phyloP scores from a whole-genome alignment of 1,140 invertebrate species.

The Pachyrhynchus sulphureomaculatus region DNA sequence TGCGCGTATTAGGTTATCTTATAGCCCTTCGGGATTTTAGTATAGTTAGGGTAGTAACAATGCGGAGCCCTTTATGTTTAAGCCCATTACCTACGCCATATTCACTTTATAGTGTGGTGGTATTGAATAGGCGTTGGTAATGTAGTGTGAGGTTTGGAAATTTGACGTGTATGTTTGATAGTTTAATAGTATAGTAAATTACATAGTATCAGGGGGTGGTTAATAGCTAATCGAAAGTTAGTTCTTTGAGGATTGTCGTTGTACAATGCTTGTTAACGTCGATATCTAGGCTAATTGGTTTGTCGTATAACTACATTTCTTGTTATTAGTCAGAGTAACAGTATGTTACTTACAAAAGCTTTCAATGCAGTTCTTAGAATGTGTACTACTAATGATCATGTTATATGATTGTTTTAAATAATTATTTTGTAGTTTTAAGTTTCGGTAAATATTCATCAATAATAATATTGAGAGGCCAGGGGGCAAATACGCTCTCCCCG shows the following conservation, averaged over 20 bases:
- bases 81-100: conserved; percentile 28
- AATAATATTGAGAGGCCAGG: too few species aligned
- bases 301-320: too few species aligned
- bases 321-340: too few species aligned
- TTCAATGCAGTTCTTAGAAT: too few species aligned
- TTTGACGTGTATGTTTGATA: conserved; percentile 22
- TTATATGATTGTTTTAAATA: too few species aligned
- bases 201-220: conserved; percentile 12
- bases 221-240: conserved; percentile 17
- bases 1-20: conserved; percentile 24
- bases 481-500: too few species aligned
- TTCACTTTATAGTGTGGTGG: conserved; percentile 21
- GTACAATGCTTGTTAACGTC: too few species aligned
- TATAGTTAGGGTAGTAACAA: conserved; percentile 19
- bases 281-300: too few species aligned
- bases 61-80: conserved; percentile 17
- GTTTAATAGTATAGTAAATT: conserved; percentile 30
- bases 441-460: too few species aligned
- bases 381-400: too few species aligned
- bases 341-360: too few species aligned
- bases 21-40: conserved; percentile 23
- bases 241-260: conserved; percentile 5
- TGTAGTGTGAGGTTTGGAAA: conserved; percentile 14
- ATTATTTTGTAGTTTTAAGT: too few species aligned
- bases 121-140: conserved; percentile 12